These are phyloP conservation scores for Zelleria hepariella DNA, from an alignment of 2,888 invertebrate genomes.

Conservation along the genomic window DNA sequence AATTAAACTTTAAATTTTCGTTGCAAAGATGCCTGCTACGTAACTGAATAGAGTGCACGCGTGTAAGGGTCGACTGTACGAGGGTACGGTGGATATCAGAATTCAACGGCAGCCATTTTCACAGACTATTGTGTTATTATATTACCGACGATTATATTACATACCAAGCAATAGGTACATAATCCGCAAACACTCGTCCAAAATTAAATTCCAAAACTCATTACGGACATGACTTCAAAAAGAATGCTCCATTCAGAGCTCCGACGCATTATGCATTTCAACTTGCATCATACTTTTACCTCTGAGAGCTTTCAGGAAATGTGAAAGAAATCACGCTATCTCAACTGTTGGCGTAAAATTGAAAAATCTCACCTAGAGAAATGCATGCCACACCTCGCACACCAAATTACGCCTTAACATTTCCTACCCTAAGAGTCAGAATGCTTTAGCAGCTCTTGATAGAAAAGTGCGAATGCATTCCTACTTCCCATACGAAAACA, in stretches of 20 bases:
- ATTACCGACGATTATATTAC: too few relatives aligned
- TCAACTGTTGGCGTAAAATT: conserved; percentile 23
- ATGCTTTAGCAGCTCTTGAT: not conserved
- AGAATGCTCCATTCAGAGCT: not conserved
- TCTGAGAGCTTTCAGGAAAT: conserved; percentile 1
- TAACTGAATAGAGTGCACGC: too few relatives aligned
- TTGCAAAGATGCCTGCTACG: too few relatives aligned
- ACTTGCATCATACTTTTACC: not conserved
- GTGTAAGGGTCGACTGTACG: too few relatives aligned
- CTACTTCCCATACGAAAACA: conserved; percentile 4
- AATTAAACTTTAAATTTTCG: too few relatives aligned
- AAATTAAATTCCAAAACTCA: not conserved
- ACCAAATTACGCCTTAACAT: conserved; percentile 10
- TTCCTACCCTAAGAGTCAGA: not conserved
- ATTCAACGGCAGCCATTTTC: too few relatives aligned
- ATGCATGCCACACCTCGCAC: conserved; percentile 14
- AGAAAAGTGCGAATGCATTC: conserved; percentile 14
- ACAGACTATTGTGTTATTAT: too few relatives aligned
- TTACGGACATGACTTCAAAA: not conserved
- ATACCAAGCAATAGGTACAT: not conserved
- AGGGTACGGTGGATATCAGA: too few relatives aligned
- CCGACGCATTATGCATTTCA: not conserved
- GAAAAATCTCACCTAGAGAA: conserved; percentile 21
- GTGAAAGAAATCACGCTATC: conserved; percentile 14
- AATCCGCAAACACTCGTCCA: not conserved